phyloP scores from a whole-genome alignment of 2,888 invertebrate species.

The Petrophora chlorosata region DNA sequence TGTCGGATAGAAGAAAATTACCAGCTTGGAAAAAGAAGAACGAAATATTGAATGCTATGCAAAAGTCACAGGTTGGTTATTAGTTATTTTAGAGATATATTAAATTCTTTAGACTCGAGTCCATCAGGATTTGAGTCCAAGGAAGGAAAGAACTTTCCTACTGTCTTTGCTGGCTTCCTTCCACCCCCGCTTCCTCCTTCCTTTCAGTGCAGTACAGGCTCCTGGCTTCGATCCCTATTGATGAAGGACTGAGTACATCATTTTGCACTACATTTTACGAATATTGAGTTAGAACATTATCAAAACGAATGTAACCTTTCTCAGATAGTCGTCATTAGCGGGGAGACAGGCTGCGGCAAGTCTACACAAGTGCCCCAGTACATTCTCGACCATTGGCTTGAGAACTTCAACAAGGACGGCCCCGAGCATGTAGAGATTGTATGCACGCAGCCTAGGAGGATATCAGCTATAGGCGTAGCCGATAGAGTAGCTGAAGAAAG shows the following conservation, averaged over 20 bases:
- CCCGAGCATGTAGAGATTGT: conserved; percentile 91
- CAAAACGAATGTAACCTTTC: conserved; percentile 12
- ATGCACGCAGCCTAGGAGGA: conserved; percentile 95
- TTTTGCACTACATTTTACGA: too few relatives aligned
- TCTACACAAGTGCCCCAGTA: conserved; percentile 97
- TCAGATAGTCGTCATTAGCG: conserved; percentile 89
- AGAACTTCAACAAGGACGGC: conserved; percentile 77
- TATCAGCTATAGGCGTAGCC: conserved; percentile 96
- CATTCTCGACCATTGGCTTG: conserved; percentile 93
- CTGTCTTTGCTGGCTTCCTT: too few relatives aligned
- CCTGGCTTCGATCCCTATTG: too few relatives aligned
- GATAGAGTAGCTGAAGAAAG: conserved; percentile 95
- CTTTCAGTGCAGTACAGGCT: too few relatives aligned
- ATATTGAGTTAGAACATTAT: too few relatives aligned
- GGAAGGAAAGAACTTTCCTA: too few relatives aligned
- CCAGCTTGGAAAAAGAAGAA: conserved; percentile 89
- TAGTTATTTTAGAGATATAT: too few relatives aligned
- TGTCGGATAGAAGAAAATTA: conserved; percentile 84
- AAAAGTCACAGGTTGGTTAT: conserved; percentile 80
- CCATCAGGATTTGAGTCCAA: too few relatives aligned
- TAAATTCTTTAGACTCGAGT: too few relatives aligned
- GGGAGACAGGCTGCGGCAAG: conserved; percentile 94
- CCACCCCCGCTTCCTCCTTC: too few relatives aligned
- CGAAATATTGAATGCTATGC: conserved; percentile 86
- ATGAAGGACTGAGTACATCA: too few relatives aligned